Percentiles rank a stretch among this genome's conserved stretches.
Evolutionary conservation across 2,797 vertebrate species (phyloP).

Genomic region (Odontamblyopus rebecca): DNA sequence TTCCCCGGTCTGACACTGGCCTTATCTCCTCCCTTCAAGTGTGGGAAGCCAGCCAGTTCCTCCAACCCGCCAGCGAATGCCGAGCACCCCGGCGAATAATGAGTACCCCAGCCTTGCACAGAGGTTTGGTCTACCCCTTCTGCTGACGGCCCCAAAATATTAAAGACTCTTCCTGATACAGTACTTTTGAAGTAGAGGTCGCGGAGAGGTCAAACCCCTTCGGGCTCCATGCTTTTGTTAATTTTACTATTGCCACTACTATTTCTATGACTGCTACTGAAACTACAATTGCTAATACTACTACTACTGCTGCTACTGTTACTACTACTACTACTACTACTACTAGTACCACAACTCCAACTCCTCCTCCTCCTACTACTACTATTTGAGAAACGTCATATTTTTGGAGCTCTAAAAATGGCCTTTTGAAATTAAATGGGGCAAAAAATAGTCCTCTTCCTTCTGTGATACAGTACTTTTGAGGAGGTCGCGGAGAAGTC

Average conservation of each 20-base stretch:
- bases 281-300: no score
- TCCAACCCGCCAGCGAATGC: constrained; percentile 19
- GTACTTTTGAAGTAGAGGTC: constrained; percentile 29
- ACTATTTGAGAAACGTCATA: no score
- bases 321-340: no score
- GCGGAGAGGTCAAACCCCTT: constrained; percentile 11
- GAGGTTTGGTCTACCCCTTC: constrained; percentile 18
- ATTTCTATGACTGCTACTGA: no score
- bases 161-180: constrained; percentile 31
- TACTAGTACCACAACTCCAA: no score
- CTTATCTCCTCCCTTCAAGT: constrained; percentile 43
- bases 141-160: constrained; percentile 39
- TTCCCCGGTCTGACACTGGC: constrained; percentile 27
- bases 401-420: no score
- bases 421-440: no score
- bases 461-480: constrained; percentile 13
- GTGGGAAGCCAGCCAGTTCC: constrained; percentile 17
- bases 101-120: constrained; percentile 17
- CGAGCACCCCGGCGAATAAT: constrained; percentile 7
- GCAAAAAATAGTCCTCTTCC: no score
- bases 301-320: no score
- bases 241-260: no score
- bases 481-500: constrained; percentile 23
- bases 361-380: no score
- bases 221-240: constrained; percentile 12